These are phyloP conservation scores for Biston stratarius DNA, from an alignment of 2,888 invertebrate genomes.

Conservation along the genomic window DNA sequence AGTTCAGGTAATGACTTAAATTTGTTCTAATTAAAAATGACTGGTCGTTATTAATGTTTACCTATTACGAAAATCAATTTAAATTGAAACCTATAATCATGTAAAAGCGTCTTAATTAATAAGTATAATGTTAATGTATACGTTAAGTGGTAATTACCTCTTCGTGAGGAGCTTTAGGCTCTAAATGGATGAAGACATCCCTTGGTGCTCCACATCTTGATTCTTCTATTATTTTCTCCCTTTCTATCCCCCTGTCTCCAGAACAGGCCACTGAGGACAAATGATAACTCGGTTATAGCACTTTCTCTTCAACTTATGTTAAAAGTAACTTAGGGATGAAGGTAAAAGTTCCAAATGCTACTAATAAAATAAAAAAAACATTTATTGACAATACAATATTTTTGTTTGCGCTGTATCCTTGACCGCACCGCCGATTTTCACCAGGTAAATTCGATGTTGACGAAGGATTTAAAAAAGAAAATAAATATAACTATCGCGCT, in stretches of 20 bases:
- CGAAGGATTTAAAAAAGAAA: neutral
- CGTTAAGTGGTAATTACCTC: conserved; percentile 60
- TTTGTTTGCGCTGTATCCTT: neutral
- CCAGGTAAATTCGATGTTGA: neutral
- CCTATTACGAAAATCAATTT: no score
- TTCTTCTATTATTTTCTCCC: conserved; percentile 70
- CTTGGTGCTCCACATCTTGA: conserved; percentile 76
- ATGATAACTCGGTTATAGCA: conserved; percentile 29
- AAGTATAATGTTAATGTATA: no score
- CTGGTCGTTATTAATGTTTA: no score
- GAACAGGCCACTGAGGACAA: conserved; percentile 70
- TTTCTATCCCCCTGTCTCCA: conserved; percentile 59
- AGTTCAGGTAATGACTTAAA: neutral
- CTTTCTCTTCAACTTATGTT: neutral
- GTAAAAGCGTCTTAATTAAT: no score
- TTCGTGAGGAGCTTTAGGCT: conserved; percentile 66
- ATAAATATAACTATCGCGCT: neutral
- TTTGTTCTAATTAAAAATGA: no score
- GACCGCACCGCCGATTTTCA: neutral
- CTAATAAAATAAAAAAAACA: neutral
- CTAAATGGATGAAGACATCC: conserved; percentile 72
- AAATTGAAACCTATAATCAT: no score
- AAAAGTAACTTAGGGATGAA: neutral
- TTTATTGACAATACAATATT: neutral
- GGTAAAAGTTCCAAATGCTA: no score